phyloP scores from a whole-genome alignment of 2,113 vertebrate species.

The Oenanthe melanoleuca region DNA sequence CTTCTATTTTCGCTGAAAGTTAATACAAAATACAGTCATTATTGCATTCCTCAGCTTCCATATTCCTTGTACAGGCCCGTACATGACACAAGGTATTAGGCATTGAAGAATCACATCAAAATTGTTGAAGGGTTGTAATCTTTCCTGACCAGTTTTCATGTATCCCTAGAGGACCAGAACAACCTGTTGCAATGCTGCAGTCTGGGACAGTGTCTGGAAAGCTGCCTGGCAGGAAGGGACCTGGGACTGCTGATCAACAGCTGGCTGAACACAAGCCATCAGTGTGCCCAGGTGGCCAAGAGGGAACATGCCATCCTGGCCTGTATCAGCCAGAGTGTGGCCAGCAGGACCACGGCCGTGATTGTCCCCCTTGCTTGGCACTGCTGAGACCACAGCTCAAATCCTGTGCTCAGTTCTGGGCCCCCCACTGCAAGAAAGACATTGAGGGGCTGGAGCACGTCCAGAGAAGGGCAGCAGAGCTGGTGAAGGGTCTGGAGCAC shows the following conservation, averaged over 20 bases:
- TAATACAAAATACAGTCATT: neutral
- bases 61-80: neutral
- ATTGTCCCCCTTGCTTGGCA: neutral
- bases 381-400: neutral
- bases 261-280: neutral
- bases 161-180: neutral
- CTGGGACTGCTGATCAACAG: neutral
- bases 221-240: neutral
- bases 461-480: neutral
- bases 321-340: neutral
- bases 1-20: neutral
- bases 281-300: neutral
- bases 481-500: neutral
- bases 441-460: accelerated
- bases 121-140: neutral
- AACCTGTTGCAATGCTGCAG: accelerated
- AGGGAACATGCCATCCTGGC: neutral
- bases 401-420: neutral
- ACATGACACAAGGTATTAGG: neutral
- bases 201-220: neutral
- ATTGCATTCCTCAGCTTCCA: neutral
- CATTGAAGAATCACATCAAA: neutral
- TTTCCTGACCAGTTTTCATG: neutral
- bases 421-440: neutral
- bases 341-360: neutral